Conservation (phyloP, 2,113 vertebrate species). For the Vanacampus margaritifer region DNA sequence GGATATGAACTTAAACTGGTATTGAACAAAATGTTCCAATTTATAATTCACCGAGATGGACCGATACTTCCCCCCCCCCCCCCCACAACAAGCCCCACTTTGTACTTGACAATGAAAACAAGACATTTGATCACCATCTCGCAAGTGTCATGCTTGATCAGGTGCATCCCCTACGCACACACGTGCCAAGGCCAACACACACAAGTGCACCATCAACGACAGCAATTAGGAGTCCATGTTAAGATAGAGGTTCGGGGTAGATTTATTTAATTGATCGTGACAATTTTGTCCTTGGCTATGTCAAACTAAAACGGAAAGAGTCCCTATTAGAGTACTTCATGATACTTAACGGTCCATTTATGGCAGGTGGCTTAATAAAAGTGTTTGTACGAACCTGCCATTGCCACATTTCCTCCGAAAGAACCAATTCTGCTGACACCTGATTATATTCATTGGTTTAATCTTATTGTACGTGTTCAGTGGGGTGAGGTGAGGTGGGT, state of each 20-base stretch:
- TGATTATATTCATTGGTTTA: neutral
- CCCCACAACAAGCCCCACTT: neutral
- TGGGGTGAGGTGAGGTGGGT: neutral
- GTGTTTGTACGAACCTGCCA: too few species aligned
- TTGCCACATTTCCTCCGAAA: neutral
- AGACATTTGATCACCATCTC: neutral
- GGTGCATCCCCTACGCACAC: neutral
- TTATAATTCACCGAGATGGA: neutral
- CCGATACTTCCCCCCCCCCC: too few species aligned
- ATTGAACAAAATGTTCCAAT: too few species aligned
- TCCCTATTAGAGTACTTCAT: too few species aligned
- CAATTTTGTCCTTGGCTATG: too few species aligned
- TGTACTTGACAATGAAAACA: neutral
- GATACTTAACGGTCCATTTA: too few species aligned
- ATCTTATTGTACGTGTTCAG: neutral
- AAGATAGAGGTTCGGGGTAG: too few species aligned
- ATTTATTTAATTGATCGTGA: too few species aligned
- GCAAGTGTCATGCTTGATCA: neutral
- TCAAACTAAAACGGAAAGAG: too few species aligned
- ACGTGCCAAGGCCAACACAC: constrained; percentile 6
- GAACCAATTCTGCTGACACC: neutral
- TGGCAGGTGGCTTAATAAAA: too few species aligned
- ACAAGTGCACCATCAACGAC: constrained; percentile 4
- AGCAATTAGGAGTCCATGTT: neutral
- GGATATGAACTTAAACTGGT: too few species aligned